Percentiles rank a stretch among this genome's conserved stretches.
These are phyloP conservation scores for Ligdia adustata DNA, from an alignment of 2,888 invertebrate species.

Conservation along the genomic window DNA sequence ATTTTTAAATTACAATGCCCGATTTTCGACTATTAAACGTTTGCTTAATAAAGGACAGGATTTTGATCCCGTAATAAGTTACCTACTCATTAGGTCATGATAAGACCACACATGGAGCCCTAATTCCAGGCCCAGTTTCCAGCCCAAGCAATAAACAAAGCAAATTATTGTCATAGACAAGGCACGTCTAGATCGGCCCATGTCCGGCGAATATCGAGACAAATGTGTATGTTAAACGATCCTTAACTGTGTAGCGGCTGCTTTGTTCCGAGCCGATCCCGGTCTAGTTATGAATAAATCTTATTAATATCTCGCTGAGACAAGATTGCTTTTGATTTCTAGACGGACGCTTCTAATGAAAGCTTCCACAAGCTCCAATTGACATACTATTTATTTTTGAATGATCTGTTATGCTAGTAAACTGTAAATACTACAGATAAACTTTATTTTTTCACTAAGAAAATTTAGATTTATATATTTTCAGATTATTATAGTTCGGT, in stretches of 20 bases:
- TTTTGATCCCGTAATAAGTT: neutral
- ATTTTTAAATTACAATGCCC: too few relatives aligned
- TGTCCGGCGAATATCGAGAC: conserved; percentile 16
- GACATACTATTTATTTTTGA: too few relatives aligned
- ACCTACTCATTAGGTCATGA: too few relatives aligned
- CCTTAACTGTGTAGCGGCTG: conserved; percentile 1
- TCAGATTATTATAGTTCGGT: too few relatives aligned
- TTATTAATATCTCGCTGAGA: conserved; percentile 2
- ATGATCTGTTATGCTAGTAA: too few relatives aligned
- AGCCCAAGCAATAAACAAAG: conserved; percentile 14
- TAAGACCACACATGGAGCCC: conserved; percentile 8
- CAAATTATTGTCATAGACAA: conserved; percentile 23
- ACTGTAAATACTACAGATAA: too few relatives aligned
- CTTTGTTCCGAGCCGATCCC: conserved; percentile 20
- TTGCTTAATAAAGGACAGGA: too few relatives aligned
- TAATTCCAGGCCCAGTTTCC: too few relatives aligned
- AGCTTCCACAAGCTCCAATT: too few relatives aligned
- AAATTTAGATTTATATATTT: too few relatives aligned
- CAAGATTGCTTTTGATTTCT: conserved; percentile 2
- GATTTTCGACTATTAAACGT: too few relatives aligned
- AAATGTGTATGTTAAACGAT: conserved; percentile 23
- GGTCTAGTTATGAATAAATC: conserved; percentile 10
- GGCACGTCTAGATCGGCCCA: conserved; percentile 13
- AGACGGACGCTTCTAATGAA: conserved; percentile 12
- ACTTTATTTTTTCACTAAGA: too few relatives aligned